Conservation (phyloP, 2,797 vertebrate species). For the Lithobates sylvaticus region DNA sequence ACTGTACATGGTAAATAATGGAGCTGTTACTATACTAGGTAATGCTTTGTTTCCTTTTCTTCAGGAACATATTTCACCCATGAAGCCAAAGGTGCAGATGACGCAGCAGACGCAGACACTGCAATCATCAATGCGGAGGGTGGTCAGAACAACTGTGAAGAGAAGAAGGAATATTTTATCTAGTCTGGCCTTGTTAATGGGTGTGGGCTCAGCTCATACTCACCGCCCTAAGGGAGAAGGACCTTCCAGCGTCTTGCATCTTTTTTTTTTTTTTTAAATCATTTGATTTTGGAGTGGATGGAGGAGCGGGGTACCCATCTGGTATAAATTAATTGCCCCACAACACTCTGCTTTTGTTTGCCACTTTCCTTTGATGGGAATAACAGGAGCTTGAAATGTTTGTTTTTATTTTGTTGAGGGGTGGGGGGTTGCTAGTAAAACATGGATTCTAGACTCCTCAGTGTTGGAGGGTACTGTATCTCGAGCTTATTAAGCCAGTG, state of each 20-base stretch:
- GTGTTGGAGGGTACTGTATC: conserved; percentile 49
- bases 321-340: conserved; percentile 86
- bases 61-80: conserved; percentile 99
- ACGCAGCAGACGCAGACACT: conserved; percentile 97
- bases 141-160: conserved; percentile 97
- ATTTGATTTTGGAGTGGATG: conserved; percentile 73
- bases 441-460: conserved; percentile 50
- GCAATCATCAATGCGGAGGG: conserved; percentile 99
- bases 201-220: conserved; percentile 67
- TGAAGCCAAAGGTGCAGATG: conserved; percentile 99
- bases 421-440: conserved; percentile 52
- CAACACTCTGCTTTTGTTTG: conserved; percentile 87
- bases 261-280: conserved; percentile 64
- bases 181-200: conserved; percentile 82
- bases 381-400: conserved; percentile 88
- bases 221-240: conserved; percentile 75
- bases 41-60: conserved; percentile 33
- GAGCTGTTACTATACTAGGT: not conserved
- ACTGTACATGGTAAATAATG: too few relatives aligned
- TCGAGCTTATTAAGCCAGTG: conserved; percentile 22
- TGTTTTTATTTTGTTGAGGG: conserved; percentile 79
- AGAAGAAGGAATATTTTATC: conserved; percentile 99
- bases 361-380: conserved; percentile 77
- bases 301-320: conserved; percentile 78
- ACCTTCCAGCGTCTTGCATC: conserved; percentile 78